Conservation (phyloP, 2,113 vertebrate species). For the Mus spicilegus region DNA sequence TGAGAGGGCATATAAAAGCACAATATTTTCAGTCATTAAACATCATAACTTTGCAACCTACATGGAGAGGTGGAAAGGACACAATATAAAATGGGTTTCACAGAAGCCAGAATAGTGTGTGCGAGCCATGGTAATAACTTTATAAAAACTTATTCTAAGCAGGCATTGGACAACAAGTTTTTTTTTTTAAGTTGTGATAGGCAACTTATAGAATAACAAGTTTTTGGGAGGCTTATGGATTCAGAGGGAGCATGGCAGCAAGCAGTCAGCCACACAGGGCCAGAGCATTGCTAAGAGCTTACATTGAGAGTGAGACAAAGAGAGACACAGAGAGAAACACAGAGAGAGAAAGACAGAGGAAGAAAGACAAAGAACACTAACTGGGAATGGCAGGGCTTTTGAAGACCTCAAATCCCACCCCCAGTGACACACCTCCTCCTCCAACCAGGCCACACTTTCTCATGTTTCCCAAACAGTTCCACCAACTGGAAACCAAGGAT, state of each 20-base stretch:
- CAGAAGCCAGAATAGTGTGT: slow-evolving; percentile 58
- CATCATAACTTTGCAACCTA: slow-evolving; percentile 31
- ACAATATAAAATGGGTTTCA: slow-evolving; percentile 31
- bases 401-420: background rate
- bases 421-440: background rate
- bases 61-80: slow-evolving; percentile 25
- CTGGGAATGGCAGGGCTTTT: background rate
- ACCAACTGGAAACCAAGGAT: background rate
- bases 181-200: slow-evolving; percentile 39
- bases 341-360: background rate
- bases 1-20: background rate
- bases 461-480: background rate
- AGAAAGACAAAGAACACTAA: background rate
- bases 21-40: slow-evolving; percentile 37
- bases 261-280: background rate
- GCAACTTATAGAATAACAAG: background rate
- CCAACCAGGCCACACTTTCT: background rate
- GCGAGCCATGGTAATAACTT: background rate
- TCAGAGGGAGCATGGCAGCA: background rate
- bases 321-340: background rate
- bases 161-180: background rate
- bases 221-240: background rate
- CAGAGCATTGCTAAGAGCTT: background rate
- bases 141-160: slow-evolving; percentile 28
- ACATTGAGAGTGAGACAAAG: background rate